phyloP scores from a whole-genome alignment of 1,140 invertebrate genomes.

The Idris sp. region DNA sequence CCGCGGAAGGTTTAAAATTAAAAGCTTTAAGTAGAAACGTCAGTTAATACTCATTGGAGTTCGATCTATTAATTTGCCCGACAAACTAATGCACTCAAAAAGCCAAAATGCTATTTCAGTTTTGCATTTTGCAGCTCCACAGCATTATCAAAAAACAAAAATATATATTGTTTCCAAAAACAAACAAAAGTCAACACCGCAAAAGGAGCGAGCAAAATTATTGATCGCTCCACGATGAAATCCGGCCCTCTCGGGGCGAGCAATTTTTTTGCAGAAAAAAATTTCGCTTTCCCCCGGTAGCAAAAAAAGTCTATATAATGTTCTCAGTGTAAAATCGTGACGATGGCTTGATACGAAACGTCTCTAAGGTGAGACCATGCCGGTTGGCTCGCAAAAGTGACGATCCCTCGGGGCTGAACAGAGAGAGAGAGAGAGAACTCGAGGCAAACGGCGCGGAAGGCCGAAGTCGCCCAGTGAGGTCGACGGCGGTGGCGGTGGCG shows the following conservation, averaged over 20 bases:
- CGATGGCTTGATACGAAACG: constrained; percentile 49
- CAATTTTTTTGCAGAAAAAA: constrained; percentile 25
- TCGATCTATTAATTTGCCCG: too few relatives aligned
- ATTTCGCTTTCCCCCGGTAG: constrained; percentile 24
- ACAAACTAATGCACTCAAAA: too few relatives aligned
- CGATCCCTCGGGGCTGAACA: constrained; percentile 70
- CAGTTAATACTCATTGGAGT: too few relatives aligned
- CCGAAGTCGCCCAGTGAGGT: constrained; percentile 62
- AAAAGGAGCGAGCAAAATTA: constrained; percentile 2
- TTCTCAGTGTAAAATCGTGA: constrained; percentile 44
- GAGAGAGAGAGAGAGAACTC: constrained; percentile 56
- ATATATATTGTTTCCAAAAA: not conserved
- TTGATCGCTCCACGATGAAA: constrained; percentile 17
- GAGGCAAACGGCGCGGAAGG: constrained; percentile 67
- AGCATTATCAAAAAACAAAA: not conserved
- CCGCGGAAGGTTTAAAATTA: too few relatives aligned
- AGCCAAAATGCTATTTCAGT: too few relatives aligned
- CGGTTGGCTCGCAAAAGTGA: constrained; percentile 72
- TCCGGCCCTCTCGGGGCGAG: not conserved
- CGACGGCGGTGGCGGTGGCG: constrained; percentile 43
- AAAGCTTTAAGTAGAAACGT: too few relatives aligned
- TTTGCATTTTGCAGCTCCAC: too few relatives aligned
- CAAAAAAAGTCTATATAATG: constrained; percentile 41
- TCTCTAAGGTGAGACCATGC: constrained; percentile 66
- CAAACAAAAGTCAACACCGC: too few relatives aligned